Evolutionary conservation across 2,888 invertebrate genomes (phyloP), one percentile per base, ranked within the genome.

Genomic region (Scelioninae gen. 2): DNA sequence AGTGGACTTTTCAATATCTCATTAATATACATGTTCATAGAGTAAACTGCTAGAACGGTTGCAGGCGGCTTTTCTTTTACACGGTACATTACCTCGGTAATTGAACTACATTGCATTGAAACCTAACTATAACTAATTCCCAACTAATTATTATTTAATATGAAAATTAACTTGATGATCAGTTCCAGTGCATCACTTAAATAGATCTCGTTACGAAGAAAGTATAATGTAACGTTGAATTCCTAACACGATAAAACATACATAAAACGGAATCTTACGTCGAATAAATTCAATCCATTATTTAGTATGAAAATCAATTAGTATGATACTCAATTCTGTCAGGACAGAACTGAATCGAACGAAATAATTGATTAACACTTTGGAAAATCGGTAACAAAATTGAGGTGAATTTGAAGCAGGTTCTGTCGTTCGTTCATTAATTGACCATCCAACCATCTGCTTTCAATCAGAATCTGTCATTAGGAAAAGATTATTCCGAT

Each of bases 61-160:
- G 13, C 16, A 61, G 39, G 31, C 22, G 37, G 15, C 48, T 37
- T 18, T 61, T 61, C 22, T 53, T 63, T 52, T 64, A 35, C 45
- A 64, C 28, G 53, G 35, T 53, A 53, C 64, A 43, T 64, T 64
- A 53, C 43, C 64, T 16, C 43, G 6, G 37, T 53, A 53, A 64
- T 64, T 64, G 64, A 52, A 64, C 64, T 52, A 45, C 46, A 45
- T 65, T 46, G 41, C 52, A 52, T 9, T 53, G 53, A 48, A 65
- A 31, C 25, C 18, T 39, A 28, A 37, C 33, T 48, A 57, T 48
- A 65, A 65, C 48, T 45, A 53, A 53, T 45, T 9, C 7, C 15
- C 16, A 39, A 22, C 37, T 57, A 48, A 48, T 48, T 18, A 37
- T 64, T 46, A 46, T 52, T 55, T 55, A 64, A 55, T 64, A 39